phyloP scores from a whole-genome alignment of 2,888 invertebrate species.

The Xanthorhoe spadicearia region DNA sequence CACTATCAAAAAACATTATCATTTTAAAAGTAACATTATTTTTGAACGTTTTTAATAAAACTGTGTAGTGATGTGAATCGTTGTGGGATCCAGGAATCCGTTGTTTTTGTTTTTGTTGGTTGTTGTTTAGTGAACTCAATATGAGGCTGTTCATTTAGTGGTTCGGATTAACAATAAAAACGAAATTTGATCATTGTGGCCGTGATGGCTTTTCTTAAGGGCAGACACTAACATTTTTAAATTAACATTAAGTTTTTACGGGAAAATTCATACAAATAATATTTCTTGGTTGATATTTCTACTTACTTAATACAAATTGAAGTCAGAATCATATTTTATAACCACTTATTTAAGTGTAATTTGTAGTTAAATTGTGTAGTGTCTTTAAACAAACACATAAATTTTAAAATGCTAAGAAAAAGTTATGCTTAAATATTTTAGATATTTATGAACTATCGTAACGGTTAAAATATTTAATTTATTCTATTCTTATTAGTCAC shows the following conservation, averaged over 20 bases:
- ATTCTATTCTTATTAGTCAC: slow-evolving; percentile 3
- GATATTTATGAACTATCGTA: slow-evolving; percentile 1
- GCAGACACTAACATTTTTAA: slow-evolving; percentile 35
- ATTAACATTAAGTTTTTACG: neutral
- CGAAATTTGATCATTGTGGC: slow-evolving; percentile 84
- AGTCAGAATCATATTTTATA: neutral
- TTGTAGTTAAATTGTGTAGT: slow-evolving; percentile 2
- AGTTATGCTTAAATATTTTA: neutral
- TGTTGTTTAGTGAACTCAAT: slow-evolving; percentile 71
- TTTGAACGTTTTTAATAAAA: slow-evolving; percentile 50
- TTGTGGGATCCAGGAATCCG: slow-evolving; percentile 66
- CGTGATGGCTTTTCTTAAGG: slow-evolving; percentile 69
- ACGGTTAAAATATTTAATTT: slow-evolving; percentile 11
- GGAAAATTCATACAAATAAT: too few relatives aligned
- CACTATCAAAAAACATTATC: slow-evolving; percentile 24
- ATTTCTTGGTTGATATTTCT: neutral
- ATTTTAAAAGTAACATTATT: slow-evolving; percentile 36
- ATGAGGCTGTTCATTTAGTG: slow-evolving; percentile 76
- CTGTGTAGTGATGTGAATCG: slow-evolving; percentile 52
- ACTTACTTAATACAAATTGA: neutral
- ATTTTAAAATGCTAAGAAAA: neutral
- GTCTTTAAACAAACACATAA: neutral
- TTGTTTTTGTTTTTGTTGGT: slow-evolving; percentile 57
- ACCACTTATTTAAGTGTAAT: neutral
- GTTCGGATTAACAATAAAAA: slow-evolving; percentile 82